Evolutionary conservation across 2,113 vertebrate genomes (phyloP).

Genomic region (Anhinga anhinga): DNA sequence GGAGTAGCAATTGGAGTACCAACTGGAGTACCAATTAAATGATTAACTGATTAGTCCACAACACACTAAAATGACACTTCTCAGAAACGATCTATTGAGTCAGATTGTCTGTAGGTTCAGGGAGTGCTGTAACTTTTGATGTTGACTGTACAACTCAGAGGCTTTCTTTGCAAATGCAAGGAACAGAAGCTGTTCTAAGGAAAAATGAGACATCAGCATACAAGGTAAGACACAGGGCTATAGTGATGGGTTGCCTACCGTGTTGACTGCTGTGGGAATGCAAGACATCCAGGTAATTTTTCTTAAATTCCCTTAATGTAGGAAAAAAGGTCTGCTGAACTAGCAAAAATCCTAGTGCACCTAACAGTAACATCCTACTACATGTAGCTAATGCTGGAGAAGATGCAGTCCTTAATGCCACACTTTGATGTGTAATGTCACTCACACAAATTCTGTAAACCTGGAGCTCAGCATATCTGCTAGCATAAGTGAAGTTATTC

Average conservation of each 20-base stretch:
- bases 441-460: neutral
- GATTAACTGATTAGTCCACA: constrained; percentile 5
- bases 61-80: neutral
- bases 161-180: neutral
- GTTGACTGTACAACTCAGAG: fast-evolving
- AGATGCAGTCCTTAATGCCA: neutral
- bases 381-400: neutral
- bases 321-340: neutral
- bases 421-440: neutral
- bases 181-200: neutral
- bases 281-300: neutral
- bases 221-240: neutral
- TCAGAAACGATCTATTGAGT: neutral
- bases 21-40: constrained; percentile 11
- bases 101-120: neutral
- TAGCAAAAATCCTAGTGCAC: neutral
- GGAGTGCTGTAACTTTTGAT: neutral
- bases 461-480: neutral
- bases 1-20: neutral
- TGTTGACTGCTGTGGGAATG: neutral
- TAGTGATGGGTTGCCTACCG: neutral
- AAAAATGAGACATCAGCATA: neutral
- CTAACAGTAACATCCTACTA: neutral
- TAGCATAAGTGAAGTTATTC: neutral
- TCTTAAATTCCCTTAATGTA: neutral